Base-by-base conservation (phyloP, 2,888 invertebrate species). In the Thyatira batis region DNA sequence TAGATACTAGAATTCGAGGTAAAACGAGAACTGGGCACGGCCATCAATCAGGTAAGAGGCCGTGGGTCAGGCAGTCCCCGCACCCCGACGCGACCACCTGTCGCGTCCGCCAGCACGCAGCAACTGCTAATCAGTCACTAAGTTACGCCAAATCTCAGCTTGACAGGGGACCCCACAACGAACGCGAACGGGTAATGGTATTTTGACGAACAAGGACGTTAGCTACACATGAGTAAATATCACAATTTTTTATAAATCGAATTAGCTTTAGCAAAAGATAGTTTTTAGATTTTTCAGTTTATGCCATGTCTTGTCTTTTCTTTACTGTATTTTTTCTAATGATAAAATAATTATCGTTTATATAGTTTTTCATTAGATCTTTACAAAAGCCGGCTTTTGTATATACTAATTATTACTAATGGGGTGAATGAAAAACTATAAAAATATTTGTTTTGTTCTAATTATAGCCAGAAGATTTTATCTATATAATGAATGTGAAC, bases 71-170 rank as follows among this genome's bases (percentile, higher is more conserved):
- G 67, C 65, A 71, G 67, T 63, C 64, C 67, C 60, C 55, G 66
- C 66, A 28, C 50, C 20, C 72, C 69, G 71, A 71, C 79, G 82
- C 84, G 82, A 84, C 88, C 85, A 87, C 89, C 90, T 89, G 90
- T 89, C 90, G 91, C 89, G 79, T 80, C 81, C 78, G 79, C 78
- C 82, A 82, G 78, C 82, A 80, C 80, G 76, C 82, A 85, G 79
- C 85, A 85, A 87, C 85, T 85, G 88, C 91, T 89, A 90, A 90
- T 90, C 91, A 91, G 90, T 90, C 90, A 90, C 88, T 87, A 87
- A 88, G 87, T 85, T 85, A 82, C 83, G 80, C 84, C 82, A 87
- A 90, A 90, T 91, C 89, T 90, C 89, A 75, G 84, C 74, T 67
- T 81, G 85, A 84, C 84, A 84, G 78, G 78, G 75, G 76, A 78